Percentiles rank a stretch among this genome's conserved stretches.
phyloP scores from a whole-genome alignment of 2,888 invertebrate species.

The Dynastes hyllus region DNA sequence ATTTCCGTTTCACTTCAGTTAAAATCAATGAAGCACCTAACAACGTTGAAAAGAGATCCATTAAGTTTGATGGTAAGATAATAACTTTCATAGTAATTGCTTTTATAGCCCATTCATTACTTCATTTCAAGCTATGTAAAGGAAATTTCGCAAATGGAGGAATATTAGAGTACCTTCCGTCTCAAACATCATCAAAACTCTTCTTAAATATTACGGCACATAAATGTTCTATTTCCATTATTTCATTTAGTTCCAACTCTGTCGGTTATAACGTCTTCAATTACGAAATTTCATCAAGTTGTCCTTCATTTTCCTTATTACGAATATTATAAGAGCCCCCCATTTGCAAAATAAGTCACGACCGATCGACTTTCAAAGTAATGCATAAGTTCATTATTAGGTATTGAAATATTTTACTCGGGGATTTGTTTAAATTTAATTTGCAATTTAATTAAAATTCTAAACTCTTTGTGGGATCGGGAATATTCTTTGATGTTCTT shows the following conservation, averaged over 20 bases:
- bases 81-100: conserved; percentile 3
- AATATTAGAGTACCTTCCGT: background rate
- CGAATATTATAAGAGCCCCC: too few relatives aligned
- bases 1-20: background rate
- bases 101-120: background rate
- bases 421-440: too few relatives aligned
- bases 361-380: too few relatives aligned
- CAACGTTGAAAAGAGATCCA: conserved; percentile 5
- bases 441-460: too few relatives aligned
- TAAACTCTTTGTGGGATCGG: too few relatives aligned
- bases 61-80: conserved; percentile 16
- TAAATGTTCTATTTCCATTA: background rate
- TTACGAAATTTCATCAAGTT: conserved; percentile 23
- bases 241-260: background rate
- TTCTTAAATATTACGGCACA: background rate
- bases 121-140: background rate
- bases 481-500: too few relatives aligned
- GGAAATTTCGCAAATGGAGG: background rate
- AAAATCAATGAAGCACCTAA: background rate
- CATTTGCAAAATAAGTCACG: too few relatives aligned
- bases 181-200: background rate
- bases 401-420: too few relatives aligned
- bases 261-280: conserved; percentile 17
- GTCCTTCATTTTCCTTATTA: background rate
- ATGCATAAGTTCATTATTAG: too few relatives aligned